Conservation (phyloP, 2,113 vertebrate genomes). For the Deroptyus accipitrinus region DNA sequence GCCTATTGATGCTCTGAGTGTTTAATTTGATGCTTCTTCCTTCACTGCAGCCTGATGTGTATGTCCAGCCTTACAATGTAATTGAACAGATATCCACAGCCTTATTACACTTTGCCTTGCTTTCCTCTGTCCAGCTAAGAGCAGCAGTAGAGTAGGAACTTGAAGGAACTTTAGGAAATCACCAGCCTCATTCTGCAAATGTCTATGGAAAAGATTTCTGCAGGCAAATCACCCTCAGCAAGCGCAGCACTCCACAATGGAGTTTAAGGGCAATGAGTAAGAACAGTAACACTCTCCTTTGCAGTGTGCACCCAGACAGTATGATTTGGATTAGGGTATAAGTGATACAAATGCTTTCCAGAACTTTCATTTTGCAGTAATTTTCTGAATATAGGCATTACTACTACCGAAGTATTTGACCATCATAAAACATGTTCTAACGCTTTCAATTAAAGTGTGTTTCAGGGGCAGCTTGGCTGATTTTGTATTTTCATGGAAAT, state of each 20-base stretch:
- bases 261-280: neutral
- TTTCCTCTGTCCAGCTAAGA: neutral
- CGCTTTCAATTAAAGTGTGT: neutral
- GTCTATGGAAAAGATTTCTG: neutral
- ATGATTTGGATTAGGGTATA: neutral
- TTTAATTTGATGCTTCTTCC: neutral
- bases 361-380: neutral
- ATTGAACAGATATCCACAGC: neutral
- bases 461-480: neutral
- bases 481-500: neutral
- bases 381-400: neutral
- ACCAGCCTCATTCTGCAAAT: neutral
- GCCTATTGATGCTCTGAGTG: neutral
- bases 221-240: neutral
- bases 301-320: neutral
- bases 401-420: neutral
- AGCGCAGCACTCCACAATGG: neutral
- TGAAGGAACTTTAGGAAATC: neutral
- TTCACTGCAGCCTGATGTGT: neutral
- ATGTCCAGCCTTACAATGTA: neutral
- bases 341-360: neutral
- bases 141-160: neutral
- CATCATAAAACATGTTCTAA: neutral
- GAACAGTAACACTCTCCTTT: neutral
- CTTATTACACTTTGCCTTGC: neutral